Base-by-base conservation (phyloP, 2,113 vertebrate species). In the Taurulus bubalis region DNA sequence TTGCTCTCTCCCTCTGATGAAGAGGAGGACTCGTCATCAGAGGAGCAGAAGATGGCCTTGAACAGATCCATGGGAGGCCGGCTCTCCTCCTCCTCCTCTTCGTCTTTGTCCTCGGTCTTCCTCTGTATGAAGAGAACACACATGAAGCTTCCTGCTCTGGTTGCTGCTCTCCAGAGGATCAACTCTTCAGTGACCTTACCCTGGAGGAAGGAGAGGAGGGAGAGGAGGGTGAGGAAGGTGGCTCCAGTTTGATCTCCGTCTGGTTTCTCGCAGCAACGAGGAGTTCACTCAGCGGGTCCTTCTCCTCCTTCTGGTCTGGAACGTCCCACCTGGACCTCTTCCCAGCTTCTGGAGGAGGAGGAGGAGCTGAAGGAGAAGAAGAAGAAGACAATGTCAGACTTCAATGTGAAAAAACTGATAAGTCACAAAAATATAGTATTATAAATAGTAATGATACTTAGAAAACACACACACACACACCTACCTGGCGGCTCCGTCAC, bases 41-140 rank as follows among this genome's bases (percentile, higher is more conserved):
- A 99, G 6, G 98, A 99, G 85, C 94, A 93, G 71, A 99, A 99
- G 87, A 99, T 98, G 79, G 97, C 98, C 68, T 97, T 99, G 87
- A 99, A 99, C 70, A 99, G 93, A 83, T 99, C 98, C 96, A 99
- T 97, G 16, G 98, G 87, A 8, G 97, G 98, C 30, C 95, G 90
- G 22, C 84, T 92, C 87, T 94, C 95, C 90, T 97, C 97, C 74
- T 93, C 93, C 3, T 91, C 95, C 8, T 88, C 65, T 24, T 95
- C 94, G 8, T 92, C 83, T 5, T 92, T 80, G 0, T 65, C 75
- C 15, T 4, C 14, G 9, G 80, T 11, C 38, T 47, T 20, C 28
- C 30, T 24, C 85, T 85, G 49, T 30, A 69, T 8, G 15, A 45
- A 55, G 32, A 80, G 4, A 53, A 24, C 16, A 30, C 26, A 59